These are phyloP conservation scores for Noctuana brunneofusca DNA, from an alignment of 2,888 invertebrate genomes.

Conservation along the genomic window DNA sequence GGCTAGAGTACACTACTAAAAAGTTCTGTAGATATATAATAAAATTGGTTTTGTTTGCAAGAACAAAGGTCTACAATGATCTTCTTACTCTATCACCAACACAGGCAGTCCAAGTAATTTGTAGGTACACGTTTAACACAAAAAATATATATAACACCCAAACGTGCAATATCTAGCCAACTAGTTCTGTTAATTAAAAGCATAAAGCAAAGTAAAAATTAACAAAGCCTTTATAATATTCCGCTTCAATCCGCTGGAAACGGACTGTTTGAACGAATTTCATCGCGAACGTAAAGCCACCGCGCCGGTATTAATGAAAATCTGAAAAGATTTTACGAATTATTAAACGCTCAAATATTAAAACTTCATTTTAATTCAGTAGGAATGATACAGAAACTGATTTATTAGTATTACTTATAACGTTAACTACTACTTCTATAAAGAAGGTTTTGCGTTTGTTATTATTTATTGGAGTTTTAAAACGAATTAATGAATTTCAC, in stretches of 20 bases:
- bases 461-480: no score
- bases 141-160: no score
- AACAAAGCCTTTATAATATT: slow-evolving; percentile 2
- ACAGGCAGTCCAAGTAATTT: no score
- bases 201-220: slow-evolving; percentile 1
- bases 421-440: no score
- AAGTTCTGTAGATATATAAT: no score
- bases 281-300: slow-evolving; percentile 4
- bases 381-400: neutral
- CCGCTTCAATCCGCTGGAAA: neutral
- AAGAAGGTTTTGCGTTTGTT: no score
- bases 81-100: no score
- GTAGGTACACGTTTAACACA: no score
- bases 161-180: neutral
- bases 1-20: no score
- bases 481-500: no score
- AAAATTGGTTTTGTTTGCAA: no score
- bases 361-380: slow-evolving; percentile 3
- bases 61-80: no score
- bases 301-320: slow-evolving; percentile 8
- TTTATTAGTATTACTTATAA: neutral
- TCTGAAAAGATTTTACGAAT: slow-evolving; percentile 6
- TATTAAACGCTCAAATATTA: slow-evolving; percentile 12
- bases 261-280: slow-evolving; percentile 9
- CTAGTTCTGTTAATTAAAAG: neutral